A percentile compares a stretch with the other conserved stretches of the same genome.
These are phyloP conservation scores for Lycocorax pyrrhopterus DNA, from an alignment of 2,113 vertebrate genomes.

Conservation along the genomic window DNA sequence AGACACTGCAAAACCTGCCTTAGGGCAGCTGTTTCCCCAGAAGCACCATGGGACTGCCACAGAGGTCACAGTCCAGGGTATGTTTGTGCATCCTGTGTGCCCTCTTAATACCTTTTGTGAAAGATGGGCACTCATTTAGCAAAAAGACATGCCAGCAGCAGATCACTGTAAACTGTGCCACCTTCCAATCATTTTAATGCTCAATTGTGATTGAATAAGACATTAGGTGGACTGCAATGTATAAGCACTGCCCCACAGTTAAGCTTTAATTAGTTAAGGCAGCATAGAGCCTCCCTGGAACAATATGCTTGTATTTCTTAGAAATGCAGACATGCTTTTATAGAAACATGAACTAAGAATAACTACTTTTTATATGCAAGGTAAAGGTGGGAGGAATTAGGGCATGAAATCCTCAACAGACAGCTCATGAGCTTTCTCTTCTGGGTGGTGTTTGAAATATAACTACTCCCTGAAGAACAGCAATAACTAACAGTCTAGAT, in stretches of 20 bases:
- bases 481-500: not conserved
- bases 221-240: not conserved
- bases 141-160: not conserved
- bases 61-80: not conserved
- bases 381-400: not conserved
- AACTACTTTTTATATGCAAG: not conserved
- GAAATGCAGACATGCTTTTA: not conserved
- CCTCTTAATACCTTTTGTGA: not conserved
- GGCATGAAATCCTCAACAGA: not conserved
- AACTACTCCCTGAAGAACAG: not conserved
- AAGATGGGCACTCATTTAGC: not conserved
- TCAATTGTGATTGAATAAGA: not conserved
- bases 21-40: not conserved
- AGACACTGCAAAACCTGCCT: not conserved
- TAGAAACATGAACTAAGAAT: constrained; percentile 5
- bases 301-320: constrained; percentile 28
- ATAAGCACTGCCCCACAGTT: not conserved
- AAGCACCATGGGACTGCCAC: not conserved
- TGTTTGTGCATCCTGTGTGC: not conserved
- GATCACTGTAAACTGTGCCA: not conserved
- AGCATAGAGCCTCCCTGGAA: not conserved
- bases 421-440: not conserved
- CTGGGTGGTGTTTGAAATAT: not conserved
- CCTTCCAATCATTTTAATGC: not conserved
- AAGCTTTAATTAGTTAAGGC: constrained; percentile 36